Percentiles rank a stretch among this genome's conserved stretches.
phyloP scores from a whole-genome alignment of 2,113 vertebrate genomes.

The Tylochromis polylepis region DNA sequence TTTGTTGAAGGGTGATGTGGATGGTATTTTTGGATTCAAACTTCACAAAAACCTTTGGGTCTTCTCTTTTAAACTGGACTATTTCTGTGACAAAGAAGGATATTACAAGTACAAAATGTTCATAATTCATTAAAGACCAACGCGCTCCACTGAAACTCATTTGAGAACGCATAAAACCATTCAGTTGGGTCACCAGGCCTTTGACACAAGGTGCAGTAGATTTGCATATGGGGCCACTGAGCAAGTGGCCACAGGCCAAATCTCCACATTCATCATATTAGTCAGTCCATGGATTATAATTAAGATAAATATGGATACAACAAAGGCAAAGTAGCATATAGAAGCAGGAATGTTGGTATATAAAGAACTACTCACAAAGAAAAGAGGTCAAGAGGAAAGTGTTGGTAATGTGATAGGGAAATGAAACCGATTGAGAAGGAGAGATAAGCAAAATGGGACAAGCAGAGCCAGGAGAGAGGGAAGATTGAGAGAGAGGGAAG shows the following conservation, averaged over 20 bases:
- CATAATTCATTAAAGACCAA: not conserved
- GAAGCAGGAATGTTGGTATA: not conserved
- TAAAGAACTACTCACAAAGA: not conserved
- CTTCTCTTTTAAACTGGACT: not conserved
- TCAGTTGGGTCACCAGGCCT: not conserved
- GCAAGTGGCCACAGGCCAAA: not conserved
- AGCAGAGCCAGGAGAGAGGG: not conserved
- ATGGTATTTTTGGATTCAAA: not conserved
- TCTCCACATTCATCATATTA: not conserved
- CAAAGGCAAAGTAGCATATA: not conserved
- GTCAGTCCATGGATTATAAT: not conserved
- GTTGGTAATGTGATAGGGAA: not conserved
- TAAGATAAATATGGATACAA: not conserved
- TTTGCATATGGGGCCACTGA: not conserved
- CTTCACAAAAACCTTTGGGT: not conserved
- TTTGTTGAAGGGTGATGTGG: not conserved
- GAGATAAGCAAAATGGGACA: conserved; percentile 16
- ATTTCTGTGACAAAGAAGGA: not conserved
- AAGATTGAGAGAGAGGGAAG: not conserved
- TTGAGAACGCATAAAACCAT: not conserved
- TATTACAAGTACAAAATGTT: not conserved
- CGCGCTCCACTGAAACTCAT: not conserved
- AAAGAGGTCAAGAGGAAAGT: not conserved
- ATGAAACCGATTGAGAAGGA: not conserved
- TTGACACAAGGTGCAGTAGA: not conserved